Evolutionary conservation across 2,888 invertebrate genomes (phyloP), one percentile per base, ranked within the genome.

Genomic region (Arrhopalites spinosus): DNA sequence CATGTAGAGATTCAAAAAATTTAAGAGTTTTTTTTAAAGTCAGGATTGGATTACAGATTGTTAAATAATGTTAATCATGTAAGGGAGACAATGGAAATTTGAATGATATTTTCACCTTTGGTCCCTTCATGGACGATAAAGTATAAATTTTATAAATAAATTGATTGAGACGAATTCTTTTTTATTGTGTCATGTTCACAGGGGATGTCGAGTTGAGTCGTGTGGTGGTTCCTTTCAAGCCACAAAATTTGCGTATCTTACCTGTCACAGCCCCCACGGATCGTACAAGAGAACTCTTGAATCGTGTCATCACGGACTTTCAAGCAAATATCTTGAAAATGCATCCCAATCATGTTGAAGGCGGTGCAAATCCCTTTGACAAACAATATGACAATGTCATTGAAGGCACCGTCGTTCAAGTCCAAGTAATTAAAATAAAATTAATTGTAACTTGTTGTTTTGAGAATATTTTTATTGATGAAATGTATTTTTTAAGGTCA

Each of bases 321-420:
- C 81, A 82, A 77, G 56, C 75, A 23, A 82, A 82, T 76, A 78
- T 82, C 27, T 64, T 82, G 50, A 73, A 75, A 11, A 81, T 81
- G 79, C 82, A 82, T 73, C 82, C 82, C 11, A 82, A 82, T 73
- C 79, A 80, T 66, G 80, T 72, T 27, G 82, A 81, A 63, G 81
- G 78, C 61, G 80, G 78, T 47, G 56, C 80, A 17, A 82, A 81
- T 77, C 82, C 82, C 43, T 82, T 82, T 73, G 82, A 82, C 77
- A 82, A 82, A 70, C 82, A 82, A 76, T 82, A 80, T 59, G 82
- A 82, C 78, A 82, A 82, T 75, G 80, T 82, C 69, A 82, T 82
- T 75, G 82, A 82, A 77, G 82, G 82, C 50, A 82, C 82, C 17
- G 80, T 82, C 64, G 81, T 82, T 63, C 82, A 82, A 81, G 82